phyloP scores from a whole-genome alignment of 1,140 invertebrate species.

The Neotoxoptera formosana region DNA sequence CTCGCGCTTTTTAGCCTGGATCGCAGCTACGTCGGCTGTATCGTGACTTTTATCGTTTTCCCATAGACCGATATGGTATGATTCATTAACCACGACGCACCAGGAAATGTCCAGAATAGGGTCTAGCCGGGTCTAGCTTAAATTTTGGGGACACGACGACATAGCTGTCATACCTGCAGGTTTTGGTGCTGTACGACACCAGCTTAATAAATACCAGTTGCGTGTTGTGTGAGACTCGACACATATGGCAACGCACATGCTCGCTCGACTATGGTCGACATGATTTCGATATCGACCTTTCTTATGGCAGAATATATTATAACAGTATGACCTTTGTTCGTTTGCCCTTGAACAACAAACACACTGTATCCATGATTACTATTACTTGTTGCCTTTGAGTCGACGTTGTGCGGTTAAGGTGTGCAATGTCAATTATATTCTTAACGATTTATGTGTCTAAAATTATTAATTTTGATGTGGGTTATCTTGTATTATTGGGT shows the following conservation, averaged over 20 bases:
- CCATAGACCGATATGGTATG: not conserved
- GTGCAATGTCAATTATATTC: not conserved
- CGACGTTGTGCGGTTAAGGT: not conserved
- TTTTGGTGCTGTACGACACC: not conserved
- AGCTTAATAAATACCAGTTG: not conserved
- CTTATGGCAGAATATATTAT: not conserved
- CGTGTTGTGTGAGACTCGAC: not conserved
- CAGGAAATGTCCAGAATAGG: not conserved
- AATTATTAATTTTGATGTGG: no score
- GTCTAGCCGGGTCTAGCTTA: not conserved
- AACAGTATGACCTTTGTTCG: not conserved
- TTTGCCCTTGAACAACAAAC: not conserved
- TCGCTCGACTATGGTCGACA: not conserved
- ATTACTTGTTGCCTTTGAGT: not conserved
- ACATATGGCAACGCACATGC: not conserved
- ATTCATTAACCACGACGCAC: not conserved
- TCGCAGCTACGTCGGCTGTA: not conserved
- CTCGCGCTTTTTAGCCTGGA: not conserved
- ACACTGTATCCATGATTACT: no score
- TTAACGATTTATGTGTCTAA: no score
- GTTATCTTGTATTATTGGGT: no score
- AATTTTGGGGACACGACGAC: not conserved
- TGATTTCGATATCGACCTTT: not conserved
- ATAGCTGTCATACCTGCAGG: not conserved
- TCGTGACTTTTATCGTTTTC: not conserved